Conservation (phyloP, 2,797 vertebrate genomes). For the Lophius americanus region DNA sequence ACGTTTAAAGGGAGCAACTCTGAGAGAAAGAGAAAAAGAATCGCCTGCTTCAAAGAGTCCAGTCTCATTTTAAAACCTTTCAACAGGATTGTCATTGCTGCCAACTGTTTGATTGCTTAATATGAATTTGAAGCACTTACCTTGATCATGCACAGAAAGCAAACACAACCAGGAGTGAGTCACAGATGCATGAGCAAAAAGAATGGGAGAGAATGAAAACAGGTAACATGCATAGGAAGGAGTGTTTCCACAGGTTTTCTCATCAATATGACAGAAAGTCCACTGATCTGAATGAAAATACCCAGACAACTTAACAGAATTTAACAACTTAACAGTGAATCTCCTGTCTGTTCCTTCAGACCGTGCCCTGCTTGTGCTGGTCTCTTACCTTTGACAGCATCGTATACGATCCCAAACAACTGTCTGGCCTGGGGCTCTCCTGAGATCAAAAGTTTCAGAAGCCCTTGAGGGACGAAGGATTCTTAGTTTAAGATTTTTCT, state of each 20-base stretch:
- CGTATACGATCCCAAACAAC: conserved; percentile 85
- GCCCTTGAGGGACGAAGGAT: conserved; percentile 83
- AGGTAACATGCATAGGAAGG: conserved; percentile 46
- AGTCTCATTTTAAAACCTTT: conserved; percentile 30
- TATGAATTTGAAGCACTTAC: conserved; percentile 57
- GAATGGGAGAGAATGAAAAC: conserved; percentile 38
- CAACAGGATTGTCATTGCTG: conserved; percentile 5
- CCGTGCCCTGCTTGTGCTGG: conserved; percentile 9
- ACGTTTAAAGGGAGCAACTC: conserved; percentile 35
- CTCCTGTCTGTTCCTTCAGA: conserved; percentile 22
- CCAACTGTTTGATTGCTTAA: conserved; percentile 17
- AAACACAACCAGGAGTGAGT: conserved; percentile 40
- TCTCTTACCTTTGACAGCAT: conserved; percentile 90
- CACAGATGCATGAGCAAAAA: conserved; percentile 33
- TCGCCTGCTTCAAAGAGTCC: conserved; percentile 19
- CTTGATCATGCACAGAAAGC: conserved; percentile 61
- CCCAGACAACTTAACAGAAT: conserved; percentile 21
- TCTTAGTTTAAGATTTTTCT: conserved; percentile 60
- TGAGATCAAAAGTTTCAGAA: conserved; percentile 86
- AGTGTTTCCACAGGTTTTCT: conserved; percentile 66
- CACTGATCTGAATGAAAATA: conserved; percentile 25
- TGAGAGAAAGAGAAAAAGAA: conserved; percentile 4
- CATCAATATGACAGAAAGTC: conserved; percentile 16
- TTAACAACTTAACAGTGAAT: not conserved
- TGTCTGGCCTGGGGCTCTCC: conserved; percentile 85